Evolutionary conservation across 2,797 vertebrate genomes (phyloP), one percentile per base, ranked within the genome.

Genomic region (Anguilla megastoma): DNA sequence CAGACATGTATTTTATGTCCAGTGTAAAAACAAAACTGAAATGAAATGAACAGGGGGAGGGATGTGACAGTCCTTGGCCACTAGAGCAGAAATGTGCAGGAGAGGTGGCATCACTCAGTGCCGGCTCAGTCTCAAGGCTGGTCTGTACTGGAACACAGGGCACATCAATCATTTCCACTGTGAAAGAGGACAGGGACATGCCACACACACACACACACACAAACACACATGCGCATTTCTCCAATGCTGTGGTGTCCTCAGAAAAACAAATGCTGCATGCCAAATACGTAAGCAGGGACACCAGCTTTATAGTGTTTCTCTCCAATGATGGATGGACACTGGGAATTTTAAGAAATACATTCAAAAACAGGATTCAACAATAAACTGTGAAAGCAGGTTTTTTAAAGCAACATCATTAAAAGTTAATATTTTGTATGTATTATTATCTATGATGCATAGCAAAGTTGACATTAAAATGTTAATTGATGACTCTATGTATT

Each of bases 161-260:
- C 45, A 82, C 79, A 82, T 82, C 79, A 82, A 82, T 82, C 18
- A 82, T 45, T 50, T 24, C 21, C 79, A n/a, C 79, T 50, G 41
- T 33, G 24, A 50, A 14, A n/a, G 41, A n/a, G 21, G 45, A 48
- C 79, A 82, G 18, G 41, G 2, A 45, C 24, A n/a, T 50, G 41
- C 14, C 36, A 45, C 74, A 45, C 12, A 7, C 21, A 48, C 8
- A 12, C 33, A 21, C 50, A 52, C 8, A 41, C 36, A 45, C 74
- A 45, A 6, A 7, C 21, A 48, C 9, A 12, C 33, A 21, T 50
- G 21, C 45, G n/a, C 79, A n/a, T 3, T 82, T 24, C 45, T 36
- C 4, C 79, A 45, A 18, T 30, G 41, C 36, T 24, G 21, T 33
- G 36, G 36, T 41, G 18, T 79, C 74, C 30, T 36, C 4, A 36